A percentile compares a stretch with the other conserved stretches of the same genome.
phyloP scores from a whole-genome alignment of 2,797 vertebrate genomes.

The Chloroceryle amazona region DNA sequence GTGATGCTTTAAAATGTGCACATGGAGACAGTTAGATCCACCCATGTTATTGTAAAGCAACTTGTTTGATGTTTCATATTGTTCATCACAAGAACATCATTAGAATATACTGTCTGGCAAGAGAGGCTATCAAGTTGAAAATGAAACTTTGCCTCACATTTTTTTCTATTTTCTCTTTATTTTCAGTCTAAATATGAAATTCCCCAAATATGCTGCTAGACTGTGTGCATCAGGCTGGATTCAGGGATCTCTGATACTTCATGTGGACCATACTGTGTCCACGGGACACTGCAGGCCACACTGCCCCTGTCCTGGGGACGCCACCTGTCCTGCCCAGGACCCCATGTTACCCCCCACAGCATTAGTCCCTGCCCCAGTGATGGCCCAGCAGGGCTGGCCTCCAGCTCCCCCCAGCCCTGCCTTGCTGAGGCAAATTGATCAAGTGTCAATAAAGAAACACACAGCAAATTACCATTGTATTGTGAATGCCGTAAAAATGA shows the following conservation, averaged over 20 bases:
- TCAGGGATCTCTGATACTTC: not conserved
- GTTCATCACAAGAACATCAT: slow-evolving; percentile 56
- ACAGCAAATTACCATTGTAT: fast-evolving
- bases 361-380: not conserved
- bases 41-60: slow-evolving; percentile 5
- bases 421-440: not conserved
- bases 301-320: not conserved
- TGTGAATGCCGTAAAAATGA: not conserved
- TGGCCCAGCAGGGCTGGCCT: not conserved
- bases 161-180: not conserved
- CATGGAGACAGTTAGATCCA: slow-evolving; percentile 61
- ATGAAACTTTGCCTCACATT: not conserved
- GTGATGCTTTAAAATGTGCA: slow-evolving; percentile 59
- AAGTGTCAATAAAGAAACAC: not conserved
- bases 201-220: not conserved
- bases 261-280: not conserved
- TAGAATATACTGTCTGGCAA: slow-evolving; percentile 62
- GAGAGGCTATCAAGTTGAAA: slow-evolving; percentile 2
- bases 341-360: fast-evolving
- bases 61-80: slow-evolving; percentile 60
- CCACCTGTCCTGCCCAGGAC: not conserved
- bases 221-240: not conserved
- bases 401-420: not conserved
- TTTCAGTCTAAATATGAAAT: not conserved
- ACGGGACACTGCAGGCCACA: not conserved